A percentile compares a stretch with the other conserved stretches of the same genome.
Evolutionary conservation across 2,797 vertebrate genomes (phyloP).

Genomic region (Tokudaia muenninki): DNA sequence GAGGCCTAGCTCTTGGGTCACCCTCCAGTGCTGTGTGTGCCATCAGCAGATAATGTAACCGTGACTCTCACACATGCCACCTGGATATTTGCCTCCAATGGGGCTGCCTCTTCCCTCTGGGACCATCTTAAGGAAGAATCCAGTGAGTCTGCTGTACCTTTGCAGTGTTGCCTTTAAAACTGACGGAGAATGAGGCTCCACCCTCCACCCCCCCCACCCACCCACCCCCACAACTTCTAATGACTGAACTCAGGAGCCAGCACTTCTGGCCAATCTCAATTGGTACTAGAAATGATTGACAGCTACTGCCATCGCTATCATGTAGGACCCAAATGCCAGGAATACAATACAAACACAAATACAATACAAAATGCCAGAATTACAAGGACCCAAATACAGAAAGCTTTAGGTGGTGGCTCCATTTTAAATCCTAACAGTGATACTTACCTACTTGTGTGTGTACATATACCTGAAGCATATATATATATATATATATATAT

Average conservation of each 20-base stretch:
- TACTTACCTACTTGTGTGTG: not conserved
- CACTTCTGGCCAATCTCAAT: not conserved
- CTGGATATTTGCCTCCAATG: not conserved
- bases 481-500: not conserved
- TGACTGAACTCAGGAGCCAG: not conserved
- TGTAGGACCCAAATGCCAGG: not conserved
- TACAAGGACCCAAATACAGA: not conserved
- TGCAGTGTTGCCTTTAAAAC: not conserved
- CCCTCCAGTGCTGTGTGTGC: not conserved
- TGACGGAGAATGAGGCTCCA: not conserved
- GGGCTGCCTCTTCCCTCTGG: not conserved
- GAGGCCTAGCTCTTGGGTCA: not conserved
- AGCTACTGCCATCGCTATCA: not conserved
- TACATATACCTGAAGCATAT: not conserved
- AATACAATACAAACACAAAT: not conserved
- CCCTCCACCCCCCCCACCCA: not conserved
- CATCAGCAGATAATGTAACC: not conserved
- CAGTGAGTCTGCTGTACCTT: not conserved
- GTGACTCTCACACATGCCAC: not conserved
- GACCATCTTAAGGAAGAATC: not conserved
- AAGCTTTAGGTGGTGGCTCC: not conserved
- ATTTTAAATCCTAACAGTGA: not conserved
- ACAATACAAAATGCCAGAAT: not conserved
- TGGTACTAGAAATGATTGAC: not conserved
- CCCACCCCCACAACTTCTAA: conserved; percentile 1